Percentiles rank a stretch among this genome's conserved stretches.
phyloP scores from a whole-genome alignment of 2,113 vertebrate species.

The Pampusana beccarii region DNA sequence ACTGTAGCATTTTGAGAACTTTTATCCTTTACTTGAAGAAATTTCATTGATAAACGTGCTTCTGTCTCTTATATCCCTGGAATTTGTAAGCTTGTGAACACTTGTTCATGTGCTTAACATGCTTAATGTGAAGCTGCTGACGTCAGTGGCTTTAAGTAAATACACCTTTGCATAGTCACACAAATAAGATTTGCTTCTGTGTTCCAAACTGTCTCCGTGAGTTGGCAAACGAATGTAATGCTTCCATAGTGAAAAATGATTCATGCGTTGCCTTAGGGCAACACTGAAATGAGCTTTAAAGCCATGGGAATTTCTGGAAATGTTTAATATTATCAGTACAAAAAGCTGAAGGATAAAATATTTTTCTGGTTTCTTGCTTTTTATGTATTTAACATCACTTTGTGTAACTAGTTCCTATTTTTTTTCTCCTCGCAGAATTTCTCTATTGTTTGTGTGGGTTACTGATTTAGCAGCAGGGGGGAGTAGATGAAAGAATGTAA shows the following conservation, averaged over 20 bases:
- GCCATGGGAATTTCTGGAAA: constrained; percentile 5
- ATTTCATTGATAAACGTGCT: not conserved
- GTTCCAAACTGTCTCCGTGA: not conserved
- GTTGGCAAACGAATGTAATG: constrained; percentile 28
- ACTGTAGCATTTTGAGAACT: not conserved
- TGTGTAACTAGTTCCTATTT: not conserved
- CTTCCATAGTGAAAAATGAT: constrained; percentile 19
- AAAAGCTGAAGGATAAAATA: not conserved
- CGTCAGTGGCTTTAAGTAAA: not conserved
- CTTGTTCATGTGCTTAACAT: not conserved
- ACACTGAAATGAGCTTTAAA: not conserved
- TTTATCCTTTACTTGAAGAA: not conserved
- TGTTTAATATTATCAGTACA: constrained; percentile 3
- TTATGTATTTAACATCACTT: constrained; percentile 7
- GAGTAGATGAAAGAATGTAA: constrained; percentile 12
- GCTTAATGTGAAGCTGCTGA: not conserved
- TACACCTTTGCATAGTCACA: constrained; percentile 1
- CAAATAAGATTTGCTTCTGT: not conserved
- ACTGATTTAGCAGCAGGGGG: not conserved
- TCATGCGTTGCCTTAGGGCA: not conserved
- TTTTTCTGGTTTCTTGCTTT: not conserved
- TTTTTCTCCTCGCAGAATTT: not conserved
- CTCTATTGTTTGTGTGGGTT: not conserved
- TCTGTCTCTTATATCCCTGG: not conserved
- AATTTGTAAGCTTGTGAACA: not conserved